Evolutionary conservation across 1,140 invertebrate species (phyloP), one percentile per base, ranked within the genome.

Genomic region (Ruditapes philippinarum): DNA sequence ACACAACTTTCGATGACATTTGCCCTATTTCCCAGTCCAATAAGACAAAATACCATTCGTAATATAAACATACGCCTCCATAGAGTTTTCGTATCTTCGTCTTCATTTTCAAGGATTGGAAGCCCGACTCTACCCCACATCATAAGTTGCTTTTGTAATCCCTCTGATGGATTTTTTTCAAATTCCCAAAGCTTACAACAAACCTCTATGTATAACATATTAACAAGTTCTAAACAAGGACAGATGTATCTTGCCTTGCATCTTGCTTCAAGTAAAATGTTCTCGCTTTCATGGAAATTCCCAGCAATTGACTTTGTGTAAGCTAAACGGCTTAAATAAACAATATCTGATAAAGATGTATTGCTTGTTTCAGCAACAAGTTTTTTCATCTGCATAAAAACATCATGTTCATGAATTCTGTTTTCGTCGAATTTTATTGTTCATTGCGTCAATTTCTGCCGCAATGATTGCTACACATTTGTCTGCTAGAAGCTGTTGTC

Each of bases 11-110:
- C 19, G n/a, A 85, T 70, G 7, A 85, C 12, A 54, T 85, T 85
- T 68, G 82, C 82, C n/a, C 68, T 45, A 22, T 73, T 73, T 17
- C 82, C 82, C 14, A 85, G n/a, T n/a, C 82, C 82, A 28, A 85
- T 28, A n/a, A 73, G 68, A 73, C 65, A 73, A 49, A 45, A 85
- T 0, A 54, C 62, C 62, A 85, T 74, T 85, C 82, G 68, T 38
- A 85, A 65, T n/a, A 70, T 70, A 28, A 85, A 73, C 68, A 85
- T 54, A 33, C 82, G 38, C 7, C 62, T 51, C 82, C 82, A 85
- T 11, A 85, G 25, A 19, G 0, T 57, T 36, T 74, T 85, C 12
- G 65, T 85, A 38, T 73, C 82, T 28, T 31, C 68, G 36, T 74
- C 65, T 73, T 85, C 65, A 7, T 73, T 28, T 74, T 85, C 82